Evolutionary conservation across 2,888 invertebrate genomes (phyloP).

Genomic region (Monoplex corrugatus): DNA sequence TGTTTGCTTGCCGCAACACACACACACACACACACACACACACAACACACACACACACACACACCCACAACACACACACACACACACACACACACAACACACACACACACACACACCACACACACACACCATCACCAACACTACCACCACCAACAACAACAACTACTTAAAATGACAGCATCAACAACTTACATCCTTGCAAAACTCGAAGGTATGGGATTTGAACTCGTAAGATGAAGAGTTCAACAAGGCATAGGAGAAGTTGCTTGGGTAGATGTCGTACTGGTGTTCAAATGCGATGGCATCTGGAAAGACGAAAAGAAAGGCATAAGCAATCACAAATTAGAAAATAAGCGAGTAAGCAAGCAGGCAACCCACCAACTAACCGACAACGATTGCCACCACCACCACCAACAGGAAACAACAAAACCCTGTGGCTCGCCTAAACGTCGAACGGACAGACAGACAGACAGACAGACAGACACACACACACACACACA

Average conservation of each 20-base stretch:
- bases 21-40: not conserved
- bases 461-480: too few species aligned
- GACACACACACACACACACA: too few species aligned
- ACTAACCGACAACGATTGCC: too few species aligned
- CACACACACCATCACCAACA: not conserved
- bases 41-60: constrained; percentile 15
- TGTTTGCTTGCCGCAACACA: not conserved
- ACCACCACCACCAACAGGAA: too few species aligned
- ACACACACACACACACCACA: not conserved
- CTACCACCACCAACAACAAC: not conserved
- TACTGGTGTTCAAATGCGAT: constrained; percentile 56
- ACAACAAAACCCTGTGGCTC: too few species aligned
- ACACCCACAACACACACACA: constrained; percentile 16
- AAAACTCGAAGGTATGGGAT: constrained; percentile 52
- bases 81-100: constrained; percentile 9
- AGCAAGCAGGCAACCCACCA: not conserved
- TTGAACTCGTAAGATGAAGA: constrained; percentile 53
- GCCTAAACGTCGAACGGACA: too few species aligned
- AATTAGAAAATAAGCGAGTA: not conserved
- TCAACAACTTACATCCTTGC: constrained; percentile 60
- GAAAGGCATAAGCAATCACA: too few species aligned
- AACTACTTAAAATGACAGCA: not conserved
- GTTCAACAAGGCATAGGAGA: constrained; percentile 53
- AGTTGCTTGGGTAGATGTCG: constrained; percentile 54
- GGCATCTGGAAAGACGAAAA: constrained; percentile 51